Evolutionary conservation across 92 coral and sea anemone species (phyloP).

Genomic region (Heteractis magnifica): DNA sequence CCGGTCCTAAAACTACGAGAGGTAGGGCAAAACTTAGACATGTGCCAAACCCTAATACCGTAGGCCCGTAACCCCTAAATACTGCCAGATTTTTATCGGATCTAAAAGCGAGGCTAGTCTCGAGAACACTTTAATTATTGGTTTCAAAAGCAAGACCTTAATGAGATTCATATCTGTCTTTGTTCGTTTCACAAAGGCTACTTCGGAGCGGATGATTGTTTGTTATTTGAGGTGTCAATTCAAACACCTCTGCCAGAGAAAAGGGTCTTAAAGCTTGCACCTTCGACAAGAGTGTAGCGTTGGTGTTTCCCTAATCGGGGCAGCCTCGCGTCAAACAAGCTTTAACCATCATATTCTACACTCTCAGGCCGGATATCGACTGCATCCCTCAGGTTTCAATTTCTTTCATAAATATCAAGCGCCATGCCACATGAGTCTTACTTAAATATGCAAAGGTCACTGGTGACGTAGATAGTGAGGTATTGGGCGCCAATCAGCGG

Average conservation of each 20-base stretch:
- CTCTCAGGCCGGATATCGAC: conserved; percentile 33
- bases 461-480: conserved; percentile 76
- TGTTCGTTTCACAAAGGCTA: conserved; percentile 32
- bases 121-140: conserved; percentile 19
- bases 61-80: conserved; percentile 12
- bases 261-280: conserved; percentile 21
- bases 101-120: conserved; percentile 22
- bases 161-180: conserved; percentile 41
- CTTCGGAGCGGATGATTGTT: conserved; percentile 26
- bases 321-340: conserved; percentile 10
- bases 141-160: conserved; percentile 15
- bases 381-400: conserved; percentile 42
- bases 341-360: conserved; percentile 25
- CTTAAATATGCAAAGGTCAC: conserved; percentile 73
- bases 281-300: conserved; percentile 5
- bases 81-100: conserved; percentile 12
- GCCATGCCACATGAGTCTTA: conserved; percentile 28
- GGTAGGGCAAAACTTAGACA: not conserved
- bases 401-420: conserved; percentile 37
- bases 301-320: conserved; percentile 13
- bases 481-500: conserved; percentile 66
- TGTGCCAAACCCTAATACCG: not conserved
- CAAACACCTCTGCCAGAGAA: conserved; percentile 35
- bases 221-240: conserved; percentile 26
- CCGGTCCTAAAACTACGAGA: conserved; percentile 7